Base-by-base conservation (phyloP, 1,140 invertebrate species). In the Solenopsis invicta region DNA sequence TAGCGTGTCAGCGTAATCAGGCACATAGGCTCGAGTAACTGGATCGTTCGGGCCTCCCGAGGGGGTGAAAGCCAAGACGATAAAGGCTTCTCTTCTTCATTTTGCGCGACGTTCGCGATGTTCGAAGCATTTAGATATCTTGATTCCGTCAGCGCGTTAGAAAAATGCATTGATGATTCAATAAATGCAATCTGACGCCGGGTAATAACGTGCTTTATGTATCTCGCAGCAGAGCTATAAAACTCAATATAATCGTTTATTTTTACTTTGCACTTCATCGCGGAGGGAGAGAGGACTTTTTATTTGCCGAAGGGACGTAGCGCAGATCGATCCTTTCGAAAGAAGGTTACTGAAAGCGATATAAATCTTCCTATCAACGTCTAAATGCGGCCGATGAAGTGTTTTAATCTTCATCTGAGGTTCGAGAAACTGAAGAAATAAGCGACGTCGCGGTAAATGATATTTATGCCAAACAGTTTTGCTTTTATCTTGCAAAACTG, bases 11-110 rank as follows among this genome's bases (percentile, higher is more conserved):
- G 56, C 56, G 61, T 80, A 86, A 86, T 77, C 52, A 37, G 29
- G 5, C 29, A n/a, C 45, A 56, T 66, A 54, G n/a, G n/a, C 50
- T 29, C 29, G 6, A 8, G 64, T 69, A 71, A 81, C 77, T 81
- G 77, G 18, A 80, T 52, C 45, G 61, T 34, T 34, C 29, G 24
- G 52, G 6, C n/a, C 45, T 45, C 45, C 21, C 37, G n/a, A 41
- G 24, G 13, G 29, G 4, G 3, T 29, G 59, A 77, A 64, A 77
- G 37, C 41, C 56, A 77, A 34, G 34, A 61, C 16, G 74, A 76
- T 76, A 76, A 76, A 76, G 54, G 54, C 75, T n/a, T 13, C 56
- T 45, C 56, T 45, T 77, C 16, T 62, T 64, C 75, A n/a, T 64
- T 77, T 77, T 29, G 24, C 41, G 41, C 37, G 72, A 45, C 16